phyloP scores from a whole-genome alignment of 2,113 vertebrate species.

The Sminthopsis crassicaudata region DNA sequence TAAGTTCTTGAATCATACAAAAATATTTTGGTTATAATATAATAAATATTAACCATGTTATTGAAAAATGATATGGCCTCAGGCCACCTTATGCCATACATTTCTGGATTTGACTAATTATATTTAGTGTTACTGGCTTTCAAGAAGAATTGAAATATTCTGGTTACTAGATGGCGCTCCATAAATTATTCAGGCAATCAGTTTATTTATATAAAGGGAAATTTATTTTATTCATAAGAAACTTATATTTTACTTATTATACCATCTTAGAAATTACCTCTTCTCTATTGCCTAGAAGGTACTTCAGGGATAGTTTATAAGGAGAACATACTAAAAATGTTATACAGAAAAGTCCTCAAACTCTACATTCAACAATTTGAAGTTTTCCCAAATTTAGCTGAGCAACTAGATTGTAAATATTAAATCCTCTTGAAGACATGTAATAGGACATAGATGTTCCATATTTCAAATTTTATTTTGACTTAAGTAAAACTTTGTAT shows the following conservation, averaged over 20 bases:
- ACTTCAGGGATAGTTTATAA: neutral
- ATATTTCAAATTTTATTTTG: neutral
- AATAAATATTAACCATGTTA: neutral
- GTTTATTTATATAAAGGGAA: conserved; percentile 9
- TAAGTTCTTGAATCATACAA: neutral
- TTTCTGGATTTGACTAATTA: neutral
- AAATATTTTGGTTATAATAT: neutral
- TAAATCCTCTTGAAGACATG: neutral
- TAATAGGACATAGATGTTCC: neutral
- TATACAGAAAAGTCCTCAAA: neutral
- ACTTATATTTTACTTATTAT: conserved; percentile 22
- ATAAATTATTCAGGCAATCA: neutral
- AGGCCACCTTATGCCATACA: neutral
- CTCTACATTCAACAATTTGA: neutral
- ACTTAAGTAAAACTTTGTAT: neutral
- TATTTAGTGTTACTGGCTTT: neutral
- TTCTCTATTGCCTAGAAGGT: neutral
- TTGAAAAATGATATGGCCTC: neutral
- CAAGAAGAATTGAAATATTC: neutral
- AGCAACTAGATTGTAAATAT: neutral
- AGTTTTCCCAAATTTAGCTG: neutral
- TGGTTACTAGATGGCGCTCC: neutral
- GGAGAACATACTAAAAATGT: neutral
- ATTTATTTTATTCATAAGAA: conserved; percentile 20
- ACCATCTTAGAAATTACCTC: conserved; percentile 13